Conservation (phyloP, 2,888 invertebrate genomes). For the Hirtodrosophila duncani region DNA sequence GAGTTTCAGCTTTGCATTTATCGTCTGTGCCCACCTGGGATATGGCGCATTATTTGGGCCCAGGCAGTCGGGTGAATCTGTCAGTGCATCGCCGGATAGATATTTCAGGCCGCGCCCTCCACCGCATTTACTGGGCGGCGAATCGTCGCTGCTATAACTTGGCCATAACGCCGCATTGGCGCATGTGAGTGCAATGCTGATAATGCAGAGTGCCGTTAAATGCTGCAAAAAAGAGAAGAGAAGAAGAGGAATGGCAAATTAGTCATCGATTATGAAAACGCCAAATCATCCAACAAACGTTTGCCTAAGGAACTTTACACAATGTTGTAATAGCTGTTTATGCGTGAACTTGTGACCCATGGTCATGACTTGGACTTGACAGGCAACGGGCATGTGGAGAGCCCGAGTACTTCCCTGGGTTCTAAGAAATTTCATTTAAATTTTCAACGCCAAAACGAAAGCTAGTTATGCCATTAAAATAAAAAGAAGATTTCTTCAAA, state of each 20-base stretch:
- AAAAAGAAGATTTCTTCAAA: too few species aligned
- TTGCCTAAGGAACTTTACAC: neutral
- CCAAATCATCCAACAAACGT: conserved; percentile 3
- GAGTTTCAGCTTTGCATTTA: conserved; percentile 19
- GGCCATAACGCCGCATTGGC: conserved; percentile 75
- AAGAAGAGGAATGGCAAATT: neutral
- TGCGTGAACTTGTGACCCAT: conserved; percentile 29
- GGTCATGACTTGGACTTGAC: conserved; percentile 20
- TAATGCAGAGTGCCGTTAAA: conserved; percentile 73
- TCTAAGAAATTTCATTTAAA: conserved; percentile 13
- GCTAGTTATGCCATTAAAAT: conserved; percentile 1
- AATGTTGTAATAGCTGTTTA: conserved; percentile 25
- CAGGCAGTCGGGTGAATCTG: conserved; percentile 86
- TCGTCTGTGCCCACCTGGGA: conserved; percentile 83
- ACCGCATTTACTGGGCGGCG: conserved; percentile 79
- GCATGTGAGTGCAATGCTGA: conserved; percentile 66
- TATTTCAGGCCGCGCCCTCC: conserved; percentile 86
- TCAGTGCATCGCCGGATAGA: conserved; percentile 91
- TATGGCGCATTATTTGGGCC: conserved; percentile 91
- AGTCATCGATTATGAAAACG: conserved; percentile 5
- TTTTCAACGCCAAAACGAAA: conserved; percentile 10
- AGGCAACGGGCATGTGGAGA: neutral
- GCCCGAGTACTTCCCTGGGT: conserved; percentile 5
- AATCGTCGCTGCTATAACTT: conserved; percentile 69
- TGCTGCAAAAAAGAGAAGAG: conserved; percentile 55